Evolutionary conservation across 2,797 vertebrate genomes (phyloP), one percentile per base, ranked within the genome.

Genomic region (Sebastolobus alascanus): DNA sequence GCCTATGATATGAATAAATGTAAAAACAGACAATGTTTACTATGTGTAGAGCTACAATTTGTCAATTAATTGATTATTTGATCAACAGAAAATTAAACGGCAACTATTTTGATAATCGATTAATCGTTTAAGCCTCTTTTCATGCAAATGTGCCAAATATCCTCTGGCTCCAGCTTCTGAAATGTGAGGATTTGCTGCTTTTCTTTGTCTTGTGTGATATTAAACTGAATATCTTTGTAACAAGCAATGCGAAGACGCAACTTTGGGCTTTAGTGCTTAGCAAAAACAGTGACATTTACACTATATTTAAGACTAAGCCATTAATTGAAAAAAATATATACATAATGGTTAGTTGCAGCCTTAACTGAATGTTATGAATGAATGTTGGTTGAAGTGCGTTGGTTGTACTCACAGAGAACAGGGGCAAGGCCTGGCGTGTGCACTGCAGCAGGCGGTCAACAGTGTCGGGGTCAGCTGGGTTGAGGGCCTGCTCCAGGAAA

Each of bases 391-490:
- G 38, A 68, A 33, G 50, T 37, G 29, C 1, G 0, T 4, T 14
- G 25, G 25, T n/a, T 38, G 46, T 38, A 93, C 97, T 87, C 90
- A 99, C 99, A 0, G 99, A 99, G 93, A 99, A 99, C 31, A 99
- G 95, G 0, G 99, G 98, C 38, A 99, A 94, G 0, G 98, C 98
- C 93, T 99, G 99, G 20, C 98, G 97, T 0, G 98, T 99, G 82
- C 99, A 99, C 94, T 99, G 99, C 33, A 99, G 90, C 35, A 99
- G 96, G 29, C 99, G 96, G 89, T 99, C 98, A 85, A 99, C 98
- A 0, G 96, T 97, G 81, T 99, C 99, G 0, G 97, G 96, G 69
- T 99, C 99, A 0, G 96, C 94, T 0, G 98, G 97, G 87, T 99
- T 99, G 35, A 99, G 97, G 0, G 97, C 97, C 81, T 99, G 98